phyloP scores from a whole-genome alignment of 2,113 vertebrate species.

The Bagarius yarrelli region DNA sequence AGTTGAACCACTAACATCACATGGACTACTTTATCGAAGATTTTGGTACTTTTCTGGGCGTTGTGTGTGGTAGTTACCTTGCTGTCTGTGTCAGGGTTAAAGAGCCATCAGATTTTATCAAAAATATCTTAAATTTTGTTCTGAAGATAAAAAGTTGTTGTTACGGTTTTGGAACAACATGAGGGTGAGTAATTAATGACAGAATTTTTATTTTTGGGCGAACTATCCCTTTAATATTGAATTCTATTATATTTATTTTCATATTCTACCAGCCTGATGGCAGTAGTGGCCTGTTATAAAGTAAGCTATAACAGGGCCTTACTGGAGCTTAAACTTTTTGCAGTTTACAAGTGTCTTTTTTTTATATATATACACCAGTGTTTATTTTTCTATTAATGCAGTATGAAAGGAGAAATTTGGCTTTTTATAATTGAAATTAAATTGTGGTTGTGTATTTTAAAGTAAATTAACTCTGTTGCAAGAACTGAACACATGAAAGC shows the following conservation, averaged over 20 bases:
- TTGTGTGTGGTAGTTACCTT: no score
- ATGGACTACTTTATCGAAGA: no score
- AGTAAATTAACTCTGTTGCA: not conserved
- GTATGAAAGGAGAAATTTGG: slow-evolving; percentile 9
- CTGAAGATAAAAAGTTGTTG: no score
- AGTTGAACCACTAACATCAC: no score
- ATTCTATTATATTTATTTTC: not conserved
- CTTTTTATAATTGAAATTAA: not conserved
- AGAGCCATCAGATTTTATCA: no score
- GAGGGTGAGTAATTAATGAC: no score
- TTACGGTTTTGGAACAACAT: no score
- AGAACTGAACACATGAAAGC: slow-evolving; percentile 18
- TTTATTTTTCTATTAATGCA: not conserved
- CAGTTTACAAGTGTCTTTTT: not conserved
- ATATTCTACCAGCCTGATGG: slow-evolving; percentile 9
- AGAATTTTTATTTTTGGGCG: no score
- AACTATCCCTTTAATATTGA: not conserved
- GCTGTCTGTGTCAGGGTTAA: no score
- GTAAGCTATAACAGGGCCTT: not conserved
- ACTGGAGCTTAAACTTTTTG: not conserved
- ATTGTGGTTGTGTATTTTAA: not conserved
- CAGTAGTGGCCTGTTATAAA: not conserved
- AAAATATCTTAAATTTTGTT: no score
- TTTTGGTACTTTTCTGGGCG: no score
- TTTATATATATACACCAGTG: not conserved